These are phyloP conservation scores for Scaptomyza tumidula DNA, from an alignment of 2,888 invertebrate genomes.

Conservation along the genomic window DNA sequence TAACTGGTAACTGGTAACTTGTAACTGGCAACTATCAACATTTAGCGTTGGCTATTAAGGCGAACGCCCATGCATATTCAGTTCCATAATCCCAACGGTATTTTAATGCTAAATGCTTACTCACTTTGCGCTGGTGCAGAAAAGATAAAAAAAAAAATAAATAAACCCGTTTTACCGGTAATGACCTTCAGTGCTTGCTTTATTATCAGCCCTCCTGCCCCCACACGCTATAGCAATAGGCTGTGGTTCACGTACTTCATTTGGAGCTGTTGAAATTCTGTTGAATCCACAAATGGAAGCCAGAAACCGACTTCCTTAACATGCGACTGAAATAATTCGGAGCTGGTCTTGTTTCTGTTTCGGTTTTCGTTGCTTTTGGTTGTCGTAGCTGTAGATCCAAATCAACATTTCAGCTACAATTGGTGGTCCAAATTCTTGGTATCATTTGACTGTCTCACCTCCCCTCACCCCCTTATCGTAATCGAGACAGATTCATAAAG, in stretches of 20 bases:
- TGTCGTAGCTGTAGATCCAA: conserved; percentile 9
- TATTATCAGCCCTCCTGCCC: conserved; percentile 38
- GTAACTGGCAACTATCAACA: conserved; percentile 52
- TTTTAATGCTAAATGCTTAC: conserved; percentile 78
- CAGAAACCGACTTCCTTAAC: conserved; percentile 54
- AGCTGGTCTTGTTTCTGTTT: conserved; percentile 19
- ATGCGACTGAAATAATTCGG: conserved; percentile 45
- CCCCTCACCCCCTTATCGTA: not conserved
- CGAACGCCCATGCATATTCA: conserved; percentile 78
- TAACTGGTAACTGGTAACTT: conserved; percentile 31
- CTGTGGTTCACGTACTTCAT: conserved; percentile 44
- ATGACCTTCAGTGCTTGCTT: conserved; percentile 77
- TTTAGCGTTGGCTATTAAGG: conserved; percentile 68
- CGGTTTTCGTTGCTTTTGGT: conserved; percentile 12
- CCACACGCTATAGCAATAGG: conserved; percentile 13
- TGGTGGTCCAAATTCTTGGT: conserved; percentile 28
- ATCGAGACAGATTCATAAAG: conserved; percentile 10
- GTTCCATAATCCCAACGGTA: conserved; percentile 76
- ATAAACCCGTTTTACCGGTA: conserved; percentile 79
- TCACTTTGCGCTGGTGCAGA: conserved; percentile 54
- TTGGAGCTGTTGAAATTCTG: conserved; percentile 42
- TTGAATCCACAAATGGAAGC: conserved; percentile 49
- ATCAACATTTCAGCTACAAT: conserved; percentile 16
- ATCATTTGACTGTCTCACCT: conserved; percentile 15
- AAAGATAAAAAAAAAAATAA: conserved; percentile 4